Percentiles rank a stretch among this genome's conserved stretches.
phyloP scores from a whole-genome alignment of 1,140 invertebrate species.

The Magallana angulata region DNA sequence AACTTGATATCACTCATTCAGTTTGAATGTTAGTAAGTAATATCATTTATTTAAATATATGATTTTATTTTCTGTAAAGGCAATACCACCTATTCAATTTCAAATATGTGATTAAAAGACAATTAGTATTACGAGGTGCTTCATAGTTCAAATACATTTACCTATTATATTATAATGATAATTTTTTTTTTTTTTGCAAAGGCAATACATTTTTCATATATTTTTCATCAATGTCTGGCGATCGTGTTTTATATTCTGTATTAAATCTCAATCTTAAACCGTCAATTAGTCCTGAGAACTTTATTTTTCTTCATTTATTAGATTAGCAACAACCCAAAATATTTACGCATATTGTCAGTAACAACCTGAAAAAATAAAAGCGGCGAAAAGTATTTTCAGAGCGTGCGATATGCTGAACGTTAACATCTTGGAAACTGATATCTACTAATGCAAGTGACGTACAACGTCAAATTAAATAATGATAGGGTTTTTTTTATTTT shows the following conservation, averaged over 20 bases:
- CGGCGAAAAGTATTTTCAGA: not conserved
- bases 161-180: not conserved
- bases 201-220: not conserved
- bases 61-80: too few relatives aligned
- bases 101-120: not conserved
- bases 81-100: too few relatives aligned
- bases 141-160: not conserved
- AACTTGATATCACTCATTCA: too few relatives aligned
- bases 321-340: not conserved
- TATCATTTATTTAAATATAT: too few relatives aligned
- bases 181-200: not conserved
- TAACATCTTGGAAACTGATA: not conserved
- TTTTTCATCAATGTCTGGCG: not conserved
- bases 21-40: too few relatives aligned
- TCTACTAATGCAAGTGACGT: not conserved
- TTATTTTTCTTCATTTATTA: not conserved
- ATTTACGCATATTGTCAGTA: not conserved
- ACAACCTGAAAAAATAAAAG: not conserved
- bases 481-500: not conserved
- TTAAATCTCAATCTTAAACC: not conserved
- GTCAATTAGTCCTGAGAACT: not conserved
- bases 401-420: not conserved
- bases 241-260: not conserved
- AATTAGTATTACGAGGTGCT: not conserved
- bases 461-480: not conserved